Evolutionary conservation across 1,140 invertebrate genomes (phyloP).

Genomic region (Zaprionus africanus): DNA sequence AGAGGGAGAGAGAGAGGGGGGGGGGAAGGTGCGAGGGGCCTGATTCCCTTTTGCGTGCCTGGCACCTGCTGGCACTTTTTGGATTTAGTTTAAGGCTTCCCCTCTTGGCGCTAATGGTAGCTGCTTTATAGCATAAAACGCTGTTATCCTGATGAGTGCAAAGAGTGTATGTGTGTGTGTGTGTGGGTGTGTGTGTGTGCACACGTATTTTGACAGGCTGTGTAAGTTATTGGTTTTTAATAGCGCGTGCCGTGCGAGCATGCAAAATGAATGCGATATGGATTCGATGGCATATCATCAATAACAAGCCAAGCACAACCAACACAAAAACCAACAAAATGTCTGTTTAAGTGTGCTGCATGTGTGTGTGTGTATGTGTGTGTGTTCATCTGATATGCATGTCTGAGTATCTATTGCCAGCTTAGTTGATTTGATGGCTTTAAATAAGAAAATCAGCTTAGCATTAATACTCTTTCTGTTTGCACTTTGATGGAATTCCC

Average conservation of each 20-base stretch:
- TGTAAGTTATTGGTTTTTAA: constrained; percentile 71
- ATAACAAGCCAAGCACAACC: constrained; percentile 17
- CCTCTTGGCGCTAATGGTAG: constrained; percentile 38
- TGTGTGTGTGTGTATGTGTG: background rate
- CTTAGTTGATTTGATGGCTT: background rate
- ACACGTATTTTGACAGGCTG: constrained; percentile 59
- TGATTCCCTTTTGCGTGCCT: constrained; percentile 61
- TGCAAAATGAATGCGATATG: constrained; percentile 9
- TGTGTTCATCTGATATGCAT: background rate
- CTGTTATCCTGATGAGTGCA: constrained; percentile 40
- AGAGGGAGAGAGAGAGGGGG: background rate
- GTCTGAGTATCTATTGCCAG: background rate
- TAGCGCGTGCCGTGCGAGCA: constrained; percentile 48
- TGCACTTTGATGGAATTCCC: background rate
- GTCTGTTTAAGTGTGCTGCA: constrained; percentile 18
- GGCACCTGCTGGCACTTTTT: constrained; percentile 48
- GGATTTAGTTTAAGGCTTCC: constrained; percentile 25
- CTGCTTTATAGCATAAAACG: constrained; percentile 60
- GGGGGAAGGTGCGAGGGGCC: background rate
- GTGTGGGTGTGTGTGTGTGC: constrained; percentile 13
- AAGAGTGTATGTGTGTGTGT: background rate
- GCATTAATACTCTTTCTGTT: background rate
- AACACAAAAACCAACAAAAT: constrained; percentile 15
- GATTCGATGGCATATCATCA: constrained; percentile 32
- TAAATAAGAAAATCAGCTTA: background rate